Percentiles rank a stretch among this genome's conserved stretches.
These are phyloP conservation scores for Oryzias dopingdopingensis DNA, from an alignment of 2,797 vertebrate genomes.

Conservation along the genomic window DNA sequence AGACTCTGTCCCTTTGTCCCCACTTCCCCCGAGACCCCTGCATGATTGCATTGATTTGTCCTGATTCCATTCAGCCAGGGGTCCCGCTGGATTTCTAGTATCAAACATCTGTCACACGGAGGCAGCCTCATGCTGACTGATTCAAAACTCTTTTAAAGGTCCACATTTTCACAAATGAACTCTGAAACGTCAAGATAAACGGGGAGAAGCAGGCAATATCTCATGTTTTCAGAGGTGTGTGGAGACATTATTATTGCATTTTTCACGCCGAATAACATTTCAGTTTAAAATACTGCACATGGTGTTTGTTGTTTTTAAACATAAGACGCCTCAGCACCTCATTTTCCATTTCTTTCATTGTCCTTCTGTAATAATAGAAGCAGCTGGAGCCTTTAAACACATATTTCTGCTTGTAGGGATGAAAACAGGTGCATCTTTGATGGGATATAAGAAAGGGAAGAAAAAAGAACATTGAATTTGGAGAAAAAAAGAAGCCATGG, in stretches of 20 bases:
- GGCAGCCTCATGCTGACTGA: conserved; percentile 31
- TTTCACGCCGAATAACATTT: neutral
- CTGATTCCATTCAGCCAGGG: conserved; percentile 69
- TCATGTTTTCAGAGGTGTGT: conserved; percentile 10
- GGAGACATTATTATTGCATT: neutral
- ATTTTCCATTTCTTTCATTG: neutral
- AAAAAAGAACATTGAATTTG: conserved; percentile 6
- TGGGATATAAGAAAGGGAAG: conserved; percentile 17
- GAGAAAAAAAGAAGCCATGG: conserved; percentile 29
- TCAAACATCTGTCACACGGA: conserved; percentile 76
- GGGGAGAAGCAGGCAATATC: conserved; percentile 5
- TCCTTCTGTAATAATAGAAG: neutral
- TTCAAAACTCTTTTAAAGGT: conserved; percentile 23
- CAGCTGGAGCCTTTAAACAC: conserved; percentile 13
- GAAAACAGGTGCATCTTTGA: conserved; percentile 38
- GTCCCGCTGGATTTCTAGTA: conserved; percentile 70
- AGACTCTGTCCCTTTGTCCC: conserved; percentile 69
- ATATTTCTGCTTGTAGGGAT: conserved; percentile 24
- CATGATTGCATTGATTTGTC: conserved; percentile 76
- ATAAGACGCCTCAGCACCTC: too few relatives aligned
- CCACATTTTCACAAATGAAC: conserved; percentile 29
- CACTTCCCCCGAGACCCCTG: conserved; percentile 68
- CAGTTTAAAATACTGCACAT: neutral
- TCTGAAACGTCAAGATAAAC: conserved; percentile 24
- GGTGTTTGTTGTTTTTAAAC: neutral